Evolutionary conservation across 2,888 invertebrate species (phyloP), one percentile per base, ranked within the genome.

Genomic region (Netelia inedita): DNA sequence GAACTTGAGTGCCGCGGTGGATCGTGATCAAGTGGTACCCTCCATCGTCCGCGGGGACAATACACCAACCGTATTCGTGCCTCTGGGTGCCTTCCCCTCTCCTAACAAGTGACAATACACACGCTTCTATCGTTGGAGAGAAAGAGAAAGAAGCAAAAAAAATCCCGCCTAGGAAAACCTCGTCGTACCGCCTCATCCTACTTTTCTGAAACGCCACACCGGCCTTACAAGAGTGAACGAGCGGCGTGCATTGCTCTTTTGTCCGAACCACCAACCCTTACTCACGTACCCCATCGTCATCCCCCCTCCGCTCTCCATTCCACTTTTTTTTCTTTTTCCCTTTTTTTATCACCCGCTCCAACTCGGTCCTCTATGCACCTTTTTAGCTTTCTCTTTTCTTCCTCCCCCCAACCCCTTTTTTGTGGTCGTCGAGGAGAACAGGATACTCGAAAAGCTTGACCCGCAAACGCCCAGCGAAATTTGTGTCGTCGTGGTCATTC

Each of bases 11-110:
- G 88, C 88, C 89, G 89, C 88, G 74, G 87, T 92, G 93, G 92
- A 93, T 94, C 93, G 93, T 93, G 93, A 94, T 93, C 93, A 94
- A 94, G 93, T 93, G 93, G 93, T 63, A 63, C 91, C 91, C 92
- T 92, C 92, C 92, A 93, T 91, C 92, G 89, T 72, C 90, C 91
- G 92, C 82, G 91, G 92, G 93, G 85, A 85, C 85, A 85, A 85
- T 85, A 85, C 81, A 85, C 73, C 82, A 72, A 35, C 75, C 79
- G 71, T 63, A 79, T 75, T 84, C 75, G 85, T 76, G 71, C 79
- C 79, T 82, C 82, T 79, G 79, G 61, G 23, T 61, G 50, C 61
- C 61, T n/a, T 65, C 65, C 74, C 71, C 61, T 53, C 10, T 61
- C 65, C 74, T 65, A 75, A 85, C 85, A 82, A 85, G 82, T 85